Conservation (phyloP, 1,140 invertebrate species). For the Zophobas morio region DNA sequence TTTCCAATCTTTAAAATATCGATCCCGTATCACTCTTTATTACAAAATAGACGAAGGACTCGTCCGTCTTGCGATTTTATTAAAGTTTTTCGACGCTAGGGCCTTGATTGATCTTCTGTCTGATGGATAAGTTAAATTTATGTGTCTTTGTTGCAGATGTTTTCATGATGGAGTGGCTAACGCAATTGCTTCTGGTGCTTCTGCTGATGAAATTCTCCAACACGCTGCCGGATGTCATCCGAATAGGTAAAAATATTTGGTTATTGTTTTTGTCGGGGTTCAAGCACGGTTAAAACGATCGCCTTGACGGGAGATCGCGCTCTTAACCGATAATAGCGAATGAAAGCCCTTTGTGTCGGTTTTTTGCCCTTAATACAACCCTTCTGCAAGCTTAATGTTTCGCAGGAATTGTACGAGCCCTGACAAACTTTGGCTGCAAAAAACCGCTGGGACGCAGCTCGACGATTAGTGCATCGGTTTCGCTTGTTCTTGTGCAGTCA, state of each 20-base stretch:
- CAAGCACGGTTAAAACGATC: too few species aligned
- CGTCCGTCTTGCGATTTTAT: conserved; percentile 13
- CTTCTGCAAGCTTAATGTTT: too few species aligned
- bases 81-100: neutral
- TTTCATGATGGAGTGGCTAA: conserved; percentile 46
- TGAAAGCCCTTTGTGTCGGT: too few species aligned
- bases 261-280: too few species aligned
- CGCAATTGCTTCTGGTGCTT: conserved; percentile 49
- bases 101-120: neutral
- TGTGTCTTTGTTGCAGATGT: conserved; percentile 54
- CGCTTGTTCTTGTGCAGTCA: too few species aligned
- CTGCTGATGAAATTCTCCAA: conserved; percentile 44
- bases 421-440: too few species aligned
- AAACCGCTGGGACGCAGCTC: too few species aligned
- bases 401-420: too few species aligned
- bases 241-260: conserved; percentile 57
- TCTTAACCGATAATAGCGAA: too few species aligned
- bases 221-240: conserved; percentile 56
- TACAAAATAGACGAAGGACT: conserved; percentile 1
- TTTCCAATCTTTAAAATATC: conserved; percentile 12
- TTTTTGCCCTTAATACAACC: too few species aligned
- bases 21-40: neutral
- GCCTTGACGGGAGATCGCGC: too few species aligned
- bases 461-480: too few species aligned
- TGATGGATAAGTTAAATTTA: conserved; percentile 38